These are phyloP conservation scores for Apocrypta bakeri DNA, from an alignment of 1,140 invertebrate genomes.

Conservation along the genomic window DNA sequence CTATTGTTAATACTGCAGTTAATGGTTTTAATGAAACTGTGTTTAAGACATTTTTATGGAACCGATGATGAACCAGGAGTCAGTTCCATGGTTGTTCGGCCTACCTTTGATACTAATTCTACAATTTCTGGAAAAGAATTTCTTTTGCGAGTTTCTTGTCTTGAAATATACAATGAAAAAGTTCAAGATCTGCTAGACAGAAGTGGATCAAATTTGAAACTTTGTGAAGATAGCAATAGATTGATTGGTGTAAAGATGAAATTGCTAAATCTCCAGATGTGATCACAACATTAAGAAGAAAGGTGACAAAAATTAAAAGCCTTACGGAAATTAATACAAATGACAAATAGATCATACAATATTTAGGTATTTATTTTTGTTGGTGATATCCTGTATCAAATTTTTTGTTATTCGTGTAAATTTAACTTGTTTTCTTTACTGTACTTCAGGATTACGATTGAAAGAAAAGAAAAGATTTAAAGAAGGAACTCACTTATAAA, in stretches of 20 bases:
- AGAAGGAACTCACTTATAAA: slow-evolving; percentile 93
- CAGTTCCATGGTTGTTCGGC: slow-evolving; percentile 80
- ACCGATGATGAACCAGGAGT: slow-evolving; percentile 82
- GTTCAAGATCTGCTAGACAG: slow-evolving; percentile 82
- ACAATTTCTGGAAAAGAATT: slow-evolving; percentile 79
- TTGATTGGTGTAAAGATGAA: slow-evolving; percentile 78
- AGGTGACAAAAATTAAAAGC: slow-evolving; percentile 82
- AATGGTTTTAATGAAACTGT: slow-evolving; percentile 92
- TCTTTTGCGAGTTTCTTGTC: slow-evolving; percentile 82
- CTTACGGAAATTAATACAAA: slow-evolving; percentile 88
- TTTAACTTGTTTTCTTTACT: slow-evolving; percentile 11
- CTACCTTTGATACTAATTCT: slow-evolving; percentile 84
- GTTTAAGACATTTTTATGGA: slow-evolving; percentile 87
- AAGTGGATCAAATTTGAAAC: slow-evolving; percentile 77
- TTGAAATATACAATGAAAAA: slow-evolving; percentile 90
- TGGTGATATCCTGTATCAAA: neutral
- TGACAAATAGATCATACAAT: slow-evolving; percentile 85
- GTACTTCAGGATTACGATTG: slow-evolving; percentile 60
- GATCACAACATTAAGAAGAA: slow-evolving; percentile 78
- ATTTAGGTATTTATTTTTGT: slow-evolving; percentile 70
- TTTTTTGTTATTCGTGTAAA: neutral
- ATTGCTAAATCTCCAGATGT: slow-evolving; percentile 77
- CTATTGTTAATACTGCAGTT: slow-evolving; percentile 82
- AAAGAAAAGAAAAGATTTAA: slow-evolving; percentile 78
- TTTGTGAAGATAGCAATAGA: slow-evolving; percentile 78